phyloP scores from a whole-genome alignment of 2,113 vertebrate genomes.

The Bubo blakistoni region DNA sequence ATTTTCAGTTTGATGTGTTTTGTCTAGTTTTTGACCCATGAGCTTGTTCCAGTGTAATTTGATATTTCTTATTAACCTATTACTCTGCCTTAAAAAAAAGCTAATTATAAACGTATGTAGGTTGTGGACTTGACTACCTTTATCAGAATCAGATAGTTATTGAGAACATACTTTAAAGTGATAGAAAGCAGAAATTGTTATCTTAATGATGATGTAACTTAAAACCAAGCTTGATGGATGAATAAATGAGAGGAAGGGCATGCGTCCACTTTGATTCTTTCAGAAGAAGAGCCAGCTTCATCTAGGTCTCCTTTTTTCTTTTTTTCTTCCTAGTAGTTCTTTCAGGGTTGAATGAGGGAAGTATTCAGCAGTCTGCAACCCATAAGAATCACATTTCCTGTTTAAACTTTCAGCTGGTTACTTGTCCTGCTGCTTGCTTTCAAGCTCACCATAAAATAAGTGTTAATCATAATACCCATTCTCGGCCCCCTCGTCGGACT shows the following conservation, averaged over 20 bases:
- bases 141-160: constrained; percentile 59
- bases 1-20: constrained; percentile 67
- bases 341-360: not conserved
- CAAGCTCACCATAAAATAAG: not conserved
- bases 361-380: not conserved
- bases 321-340: not conserved
- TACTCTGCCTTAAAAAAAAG: constrained; percentile 48
- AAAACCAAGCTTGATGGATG: constrained; percentile 62
- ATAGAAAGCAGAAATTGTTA: constrained; percentile 66
- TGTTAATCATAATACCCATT: constrained; percentile 28
- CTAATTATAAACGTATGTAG: constrained; percentile 65
- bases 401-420: constrained; percentile 8
- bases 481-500: not conserved
- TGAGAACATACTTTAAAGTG: constrained; percentile 59
- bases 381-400: constrained; percentile 19
- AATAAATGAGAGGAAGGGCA: constrained; percentile 51
- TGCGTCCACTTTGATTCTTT: constrained; percentile 16
- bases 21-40: constrained; percentile 62
- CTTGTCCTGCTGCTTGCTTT: constrained; percentile 39
- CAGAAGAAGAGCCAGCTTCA: constrained; percentile 32
- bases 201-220: constrained; percentile 58
- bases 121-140: constrained; percentile 44
- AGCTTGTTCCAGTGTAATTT: constrained; percentile 61
- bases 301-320: not conserved
- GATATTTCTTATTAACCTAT: constrained; percentile 69